These are phyloP conservation scores for Vidua macroura DNA, from an alignment of 2,113 vertebrate species.

Conservation along the genomic window DNA sequence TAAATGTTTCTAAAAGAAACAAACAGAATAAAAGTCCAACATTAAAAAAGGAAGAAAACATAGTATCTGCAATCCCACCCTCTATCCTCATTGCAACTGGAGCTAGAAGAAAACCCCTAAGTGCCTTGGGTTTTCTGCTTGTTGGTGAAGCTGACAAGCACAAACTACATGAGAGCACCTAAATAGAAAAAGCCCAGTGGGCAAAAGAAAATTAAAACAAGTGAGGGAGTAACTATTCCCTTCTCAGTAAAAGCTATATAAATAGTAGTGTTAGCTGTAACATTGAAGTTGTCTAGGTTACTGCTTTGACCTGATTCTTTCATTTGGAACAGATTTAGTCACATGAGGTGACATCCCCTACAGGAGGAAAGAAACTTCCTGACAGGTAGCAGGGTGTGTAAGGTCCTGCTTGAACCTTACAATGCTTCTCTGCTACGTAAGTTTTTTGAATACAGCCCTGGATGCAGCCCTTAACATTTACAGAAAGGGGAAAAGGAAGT, in stretches of 20 bases:
- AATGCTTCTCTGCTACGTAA: background rate
- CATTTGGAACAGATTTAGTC: background rate
- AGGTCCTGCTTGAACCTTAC: background rate
- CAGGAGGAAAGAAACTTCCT: background rate
- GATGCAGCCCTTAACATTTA: background rate
- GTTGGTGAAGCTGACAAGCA: background rate
- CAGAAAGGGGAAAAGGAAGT: background rate
- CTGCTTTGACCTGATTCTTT: conserved; percentile 17
- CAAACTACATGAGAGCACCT: background rate
- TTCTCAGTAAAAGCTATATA: background rate
- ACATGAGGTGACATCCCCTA: background rate
- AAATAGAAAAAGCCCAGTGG: background rate
- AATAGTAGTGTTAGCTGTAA: background rate
- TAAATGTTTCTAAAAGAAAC: background rate
- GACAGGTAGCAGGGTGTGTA: background rate
- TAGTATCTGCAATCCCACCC: background rate
- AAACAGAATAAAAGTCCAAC: background rate
- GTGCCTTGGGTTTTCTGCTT: background rate
- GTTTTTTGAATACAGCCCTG: background rate
- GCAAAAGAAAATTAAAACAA: background rate
- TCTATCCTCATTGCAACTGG: background rate
- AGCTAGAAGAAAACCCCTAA: background rate
- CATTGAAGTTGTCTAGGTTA: background rate
- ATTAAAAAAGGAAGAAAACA: background rate
- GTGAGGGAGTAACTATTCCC: background rate